phyloP scores from a whole-genome alignment of 1,140 invertebrate genomes.

The Trachelipus rathkii region DNA sequence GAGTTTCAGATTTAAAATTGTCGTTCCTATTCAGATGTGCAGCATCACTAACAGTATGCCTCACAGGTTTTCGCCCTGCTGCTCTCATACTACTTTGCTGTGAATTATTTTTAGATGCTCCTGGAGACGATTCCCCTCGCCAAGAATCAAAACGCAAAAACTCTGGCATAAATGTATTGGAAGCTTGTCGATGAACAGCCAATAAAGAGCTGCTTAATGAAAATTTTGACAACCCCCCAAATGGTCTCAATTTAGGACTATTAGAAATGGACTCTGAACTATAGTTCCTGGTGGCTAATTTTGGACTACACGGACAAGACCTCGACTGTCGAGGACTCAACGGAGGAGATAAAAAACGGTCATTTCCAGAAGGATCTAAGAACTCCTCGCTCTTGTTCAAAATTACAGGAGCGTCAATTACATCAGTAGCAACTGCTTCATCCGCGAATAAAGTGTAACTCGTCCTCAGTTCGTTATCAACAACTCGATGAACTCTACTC shows the following conservation, averaged over 20 bases:
- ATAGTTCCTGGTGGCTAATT: slow-evolving; percentile 34
- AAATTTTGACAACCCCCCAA: slow-evolving; percentile 37
- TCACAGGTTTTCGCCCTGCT: slow-evolving; percentile 22
- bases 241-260: slow-evolving; percentile 32
- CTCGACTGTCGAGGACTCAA: slow-evolving; percentile 39
- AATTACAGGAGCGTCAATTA: slow-evolving; percentile 33
- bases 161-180: slow-evolving; percentile 37
- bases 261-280: slow-evolving; percentile 35
- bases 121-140: slow-evolving; percentile 29
- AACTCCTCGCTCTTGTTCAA: slow-evolving; percentile 26
- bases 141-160: slow-evolving; percentile 35
- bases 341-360: slow-evolving; percentile 30
- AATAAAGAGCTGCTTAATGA: slow-evolving; percentile 41
- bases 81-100: slow-evolving; percentile 37
- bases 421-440: slow-evolving; percentile 29
- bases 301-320: slow-evolving; percentile 44
- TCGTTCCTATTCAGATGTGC: slow-evolving; percentile 28
- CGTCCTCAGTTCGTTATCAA: slow-evolving; percentile 40
- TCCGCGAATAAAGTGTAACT: slow-evolving; percentile 36
- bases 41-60: slow-evolving; percentile 22
- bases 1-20: slow-evolving; percentile 16
- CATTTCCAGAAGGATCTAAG: slow-evolving; percentile 24
- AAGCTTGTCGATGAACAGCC: slow-evolving; percentile 43
- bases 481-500: slow-evolving; percentile 36
- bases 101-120: slow-evolving; percentile 38